These are phyloP conservation scores for Aspidoscelis tigris DNA, from an alignment of 2,113 vertebrate genomes.

Conservation along the genomic window DNA sequence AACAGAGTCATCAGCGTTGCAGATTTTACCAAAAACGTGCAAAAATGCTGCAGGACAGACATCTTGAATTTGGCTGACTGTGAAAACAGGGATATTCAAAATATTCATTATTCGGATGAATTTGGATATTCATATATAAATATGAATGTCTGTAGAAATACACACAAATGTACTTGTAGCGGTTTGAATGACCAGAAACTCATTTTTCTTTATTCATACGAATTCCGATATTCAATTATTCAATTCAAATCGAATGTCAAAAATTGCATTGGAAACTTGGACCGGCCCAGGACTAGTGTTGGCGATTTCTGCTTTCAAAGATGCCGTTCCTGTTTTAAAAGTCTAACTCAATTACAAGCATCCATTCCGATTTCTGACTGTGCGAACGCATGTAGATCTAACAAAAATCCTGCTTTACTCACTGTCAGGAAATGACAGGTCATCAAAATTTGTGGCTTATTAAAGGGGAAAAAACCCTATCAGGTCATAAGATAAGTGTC, in stretches of 20 bases:
- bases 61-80: fast-evolving
- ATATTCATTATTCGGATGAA: no score
- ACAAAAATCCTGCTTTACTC: conserved; percentile 64
- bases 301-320: no score
- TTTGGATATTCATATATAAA: no score
- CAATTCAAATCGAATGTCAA: neutral
- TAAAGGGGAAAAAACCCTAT: conserved; percentile 53
- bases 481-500: conserved; percentile 58
- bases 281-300: no score
- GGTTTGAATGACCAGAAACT: no score
- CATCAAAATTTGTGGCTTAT: conserved; percentile 73
- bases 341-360: conserved; percentile 52
- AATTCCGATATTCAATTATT: no score
- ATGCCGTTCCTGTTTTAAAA: conserved; percentile 17
- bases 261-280: neutral
- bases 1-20: conserved; percentile 23
- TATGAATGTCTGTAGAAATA: no score
- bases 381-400: conserved; percentile 36
- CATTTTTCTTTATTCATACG: no score
- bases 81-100: no score
- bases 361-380: conserved; percentile 54
- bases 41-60: no score
- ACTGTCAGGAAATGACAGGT: conserved; percentile 68
- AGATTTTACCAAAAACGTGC: conserved; percentile 11
- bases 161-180: no score